phyloP scores from a whole-genome alignment of 92 coral and sea anemone species.

The Palythoa caribaeorum region DNA sequence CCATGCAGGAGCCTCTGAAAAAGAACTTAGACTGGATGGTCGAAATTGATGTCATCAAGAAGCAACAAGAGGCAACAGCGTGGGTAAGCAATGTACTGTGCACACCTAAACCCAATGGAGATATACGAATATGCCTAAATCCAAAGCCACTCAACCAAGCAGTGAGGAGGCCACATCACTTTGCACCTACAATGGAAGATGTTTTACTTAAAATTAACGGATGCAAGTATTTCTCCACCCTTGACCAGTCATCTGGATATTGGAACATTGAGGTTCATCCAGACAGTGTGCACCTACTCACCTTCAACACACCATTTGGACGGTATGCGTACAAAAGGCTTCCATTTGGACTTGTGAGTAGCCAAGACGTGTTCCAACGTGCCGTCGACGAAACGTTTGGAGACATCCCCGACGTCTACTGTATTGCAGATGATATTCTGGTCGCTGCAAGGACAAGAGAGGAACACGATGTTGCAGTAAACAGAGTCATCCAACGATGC shows the following conservation, averaged over 20 bases:
- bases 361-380: conserved; percentile 75
- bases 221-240: conserved; percentile 70
- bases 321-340: conserved; percentile 62
- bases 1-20: conserved; percentile 79
- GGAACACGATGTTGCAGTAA: conserved; percentile 59
- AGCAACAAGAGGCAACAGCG: conserved; percentile 65
- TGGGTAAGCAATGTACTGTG: conserved; percentile 75
- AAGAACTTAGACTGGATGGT: conserved; percentile 74
- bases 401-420: conserved; percentile 68
- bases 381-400: conserved; percentile 68
- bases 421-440: conserved; percentile 72
- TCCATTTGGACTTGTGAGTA: conserved; percentile 68
- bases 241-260: conserved; percentile 69
- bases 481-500: conserved; percentile 62
- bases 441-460: conserved; percentile 69
- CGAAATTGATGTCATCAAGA: conserved; percentile 69
- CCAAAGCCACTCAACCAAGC: conserved; percentile 75
- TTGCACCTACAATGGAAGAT: conserved; percentile 67
- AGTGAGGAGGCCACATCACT: conserved; percentile 72
- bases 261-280: conserved; percentile 70
- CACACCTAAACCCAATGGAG: conserved; percentile 74
- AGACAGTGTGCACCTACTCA: conserved; percentile 66
- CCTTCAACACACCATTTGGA: conserved; percentile 69
- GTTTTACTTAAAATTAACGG: conserved; percentile 61
- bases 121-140: conserved; percentile 68